A percentile compares a stretch with the other conserved stretches of the same genome.
These are phyloP conservation scores for Altica lythri DNA, from an alignment of 2,888 invertebrate genomes.

Conservation along the genomic window DNA sequence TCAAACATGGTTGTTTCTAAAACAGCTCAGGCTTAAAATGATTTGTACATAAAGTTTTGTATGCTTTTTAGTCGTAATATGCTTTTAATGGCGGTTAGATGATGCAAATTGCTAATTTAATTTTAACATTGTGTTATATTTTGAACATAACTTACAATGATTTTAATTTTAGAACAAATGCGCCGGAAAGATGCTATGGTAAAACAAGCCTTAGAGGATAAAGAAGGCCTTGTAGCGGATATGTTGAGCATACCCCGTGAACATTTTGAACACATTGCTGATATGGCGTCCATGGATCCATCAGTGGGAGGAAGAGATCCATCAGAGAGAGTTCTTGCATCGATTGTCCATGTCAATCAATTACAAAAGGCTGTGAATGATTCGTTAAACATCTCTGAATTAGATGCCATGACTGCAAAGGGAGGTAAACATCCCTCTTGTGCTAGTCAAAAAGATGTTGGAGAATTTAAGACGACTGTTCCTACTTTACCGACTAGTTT, in stretches of 20 bases:
- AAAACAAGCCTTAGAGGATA: constrained; percentile 70
- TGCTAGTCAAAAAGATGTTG: constrained; percentile 47
- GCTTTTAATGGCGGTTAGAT: no score
- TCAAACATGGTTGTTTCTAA: no score
- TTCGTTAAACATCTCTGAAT: constrained; percentile 62
- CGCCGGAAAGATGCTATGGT: constrained; percentile 74
- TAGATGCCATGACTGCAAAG: constrained; percentile 61
- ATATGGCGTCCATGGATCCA: constrained; percentile 59
- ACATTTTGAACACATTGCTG: constrained; percentile 70
- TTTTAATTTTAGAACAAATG: constrained; percentile 66
- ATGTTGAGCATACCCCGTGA: constrained; percentile 75
- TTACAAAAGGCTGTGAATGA: constrained; percentile 63
- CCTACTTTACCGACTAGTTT: constrained; percentile 64
- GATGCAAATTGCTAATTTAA: no score
- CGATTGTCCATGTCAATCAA: constrained; percentile 66
- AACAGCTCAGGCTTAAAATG: no score
- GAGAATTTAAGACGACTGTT: constrained; percentile 56
- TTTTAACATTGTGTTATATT: no score
- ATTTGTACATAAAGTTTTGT: no score
- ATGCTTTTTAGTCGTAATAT: no score
- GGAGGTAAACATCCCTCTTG: constrained; percentile 55
- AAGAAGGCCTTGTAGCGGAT: constrained; percentile 75
- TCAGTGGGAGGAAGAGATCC: constrained; percentile 60
- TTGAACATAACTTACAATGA: background rate
- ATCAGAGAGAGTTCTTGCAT: constrained; percentile 70